These are phyloP conservation scores for Diarsia brunnea DNA, from an alignment of 2,888 invertebrate genomes.

Conservation along the genomic window DNA sequence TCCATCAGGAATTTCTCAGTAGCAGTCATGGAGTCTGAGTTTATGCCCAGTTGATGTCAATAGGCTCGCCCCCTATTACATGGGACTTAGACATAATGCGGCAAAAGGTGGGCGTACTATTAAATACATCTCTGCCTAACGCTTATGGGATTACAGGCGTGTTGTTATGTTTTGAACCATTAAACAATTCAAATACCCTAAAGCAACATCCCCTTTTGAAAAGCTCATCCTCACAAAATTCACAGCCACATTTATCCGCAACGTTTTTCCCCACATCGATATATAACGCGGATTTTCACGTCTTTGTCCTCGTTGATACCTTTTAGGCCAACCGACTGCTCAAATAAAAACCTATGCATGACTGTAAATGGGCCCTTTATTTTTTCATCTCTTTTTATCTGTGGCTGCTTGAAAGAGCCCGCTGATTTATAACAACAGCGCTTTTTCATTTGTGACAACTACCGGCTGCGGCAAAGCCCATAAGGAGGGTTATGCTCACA, in stretches of 20 bases:
- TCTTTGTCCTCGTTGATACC: conserved; percentile 44
- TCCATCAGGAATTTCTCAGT: too few species aligned
- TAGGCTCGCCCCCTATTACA: too few species aligned
- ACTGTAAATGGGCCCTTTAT: conserved; percentile 62
- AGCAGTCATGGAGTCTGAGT: too few species aligned
- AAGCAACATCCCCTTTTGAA: not conserved
- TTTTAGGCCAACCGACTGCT: conserved; percentile 36
- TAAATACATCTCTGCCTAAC: not conserved
- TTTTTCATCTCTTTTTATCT: conserved; percentile 57
- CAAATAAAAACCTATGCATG: conserved; percentile 62
- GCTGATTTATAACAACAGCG: conserved; percentile 55
- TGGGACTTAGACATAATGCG: too few species aligned
- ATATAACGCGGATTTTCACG: conserved; percentile 44
- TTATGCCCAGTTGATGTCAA: too few species aligned
- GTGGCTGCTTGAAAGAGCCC: conserved; percentile 36
- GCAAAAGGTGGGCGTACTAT: too few species aligned
- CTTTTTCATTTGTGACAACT: conserved; percentile 50
- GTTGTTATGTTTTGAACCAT: not conserved
- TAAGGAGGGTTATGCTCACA: too few species aligned
- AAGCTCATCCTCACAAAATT: not conserved
- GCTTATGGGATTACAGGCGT: not conserved
- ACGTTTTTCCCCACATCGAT: conserved; percentile 42
- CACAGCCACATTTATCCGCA: conserved; percentile 19
- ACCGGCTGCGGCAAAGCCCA: not conserved
- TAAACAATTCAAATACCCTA: not conserved